Conservation (phyloP, 2,888 invertebrate species). For the Drosophila peninsularis region DNA sequence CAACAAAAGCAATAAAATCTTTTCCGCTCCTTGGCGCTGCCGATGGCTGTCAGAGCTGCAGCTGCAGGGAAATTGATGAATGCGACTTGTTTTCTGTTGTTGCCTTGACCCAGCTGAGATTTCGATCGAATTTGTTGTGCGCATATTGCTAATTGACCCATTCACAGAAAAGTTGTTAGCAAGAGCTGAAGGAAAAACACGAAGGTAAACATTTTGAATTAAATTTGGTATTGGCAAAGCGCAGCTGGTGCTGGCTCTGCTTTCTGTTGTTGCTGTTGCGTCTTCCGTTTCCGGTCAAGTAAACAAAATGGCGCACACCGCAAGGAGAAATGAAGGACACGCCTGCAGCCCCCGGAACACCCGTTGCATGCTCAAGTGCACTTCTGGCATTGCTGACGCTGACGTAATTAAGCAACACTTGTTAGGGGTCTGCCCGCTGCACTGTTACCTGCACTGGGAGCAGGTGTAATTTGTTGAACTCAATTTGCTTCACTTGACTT, state of each 20-base stretch:
- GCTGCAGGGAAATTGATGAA: slow-evolving; percentile 65
- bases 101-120: slow-evolving; percentile 31
- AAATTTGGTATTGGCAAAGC: slow-evolving; percentile 44
- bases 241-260: slow-evolving; percentile 21
- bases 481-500: slow-evolving; percentile 68
- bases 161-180: slow-evolving; percentile 49
- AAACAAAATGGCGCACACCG: slow-evolving; percentile 52
- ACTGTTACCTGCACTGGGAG: slow-evolving; percentile 27
- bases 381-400: slow-evolving; percentile 61
- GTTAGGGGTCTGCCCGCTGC: slow-evolving; percentile 40
- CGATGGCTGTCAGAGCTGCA: slow-evolving; percentile 37
- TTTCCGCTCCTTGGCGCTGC: slow-evolving; percentile 21
- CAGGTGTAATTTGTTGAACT: slow-evolving; percentile 77
- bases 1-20: slow-evolving; percentile 63
- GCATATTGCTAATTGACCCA: slow-evolving; percentile 62
- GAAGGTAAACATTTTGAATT: slow-evolving; percentile 54
- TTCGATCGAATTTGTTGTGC: slow-evolving; percentile 63
- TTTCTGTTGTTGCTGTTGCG: slow-evolving; percentile 32
- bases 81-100: slow-evolving; percentile 45
- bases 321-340: slow-evolving; percentile 64
- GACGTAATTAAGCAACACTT: slow-evolving; percentile 78
- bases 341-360: slow-evolving; percentile 1
- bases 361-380: slow-evolving; percentile 71
- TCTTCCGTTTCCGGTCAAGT: slow-evolving; percentile 68
- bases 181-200: slow-evolving; percentile 3